Evolutionary conservation across 1,140 invertebrate species (phyloP), one percentile per base, ranked within the genome.

Genomic region (Solenopsis fugax): DNA sequence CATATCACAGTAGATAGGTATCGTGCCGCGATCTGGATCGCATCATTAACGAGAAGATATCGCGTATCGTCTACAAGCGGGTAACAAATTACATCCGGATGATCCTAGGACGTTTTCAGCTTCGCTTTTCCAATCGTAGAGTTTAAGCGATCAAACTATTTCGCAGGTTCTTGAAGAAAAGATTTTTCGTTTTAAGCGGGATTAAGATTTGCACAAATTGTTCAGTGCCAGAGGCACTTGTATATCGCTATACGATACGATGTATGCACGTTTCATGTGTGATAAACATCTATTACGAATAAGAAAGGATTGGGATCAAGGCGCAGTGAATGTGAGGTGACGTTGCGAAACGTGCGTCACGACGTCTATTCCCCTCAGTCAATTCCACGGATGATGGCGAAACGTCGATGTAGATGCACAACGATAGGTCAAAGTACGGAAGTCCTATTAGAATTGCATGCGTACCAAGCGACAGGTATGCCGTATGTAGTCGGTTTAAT

Each of bases 341-440:
- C 67, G 54, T 82, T 60, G 69, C 69, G 80, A 75, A 62, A 75
- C 54, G 54, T 50, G 69, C 54, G 69, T 73, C 24, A 34, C 12
- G 13, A 48, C 24, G 12, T 13, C 41, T 34, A 34, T 60, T 75
- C 45, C 41, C 41, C 29, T 50, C 41, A 56, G 67, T 41, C 29
- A 52, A 84, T 73, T 18, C 69, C 69, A 54, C 24, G 41, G 41
- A 75, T 37, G 67, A 60, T 60, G 80, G 67, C 13, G 67, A 82
- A 82, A 71, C 50, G 34, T 50, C 71, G 29, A 75, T 48, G 54
- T n/a, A 56, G 29, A 48, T 45, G 21, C 69, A 77, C 12, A 78
- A 88, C 78, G 89, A 86, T 64, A 84, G 89, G 89, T 91, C 89
- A 91, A 90, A 91, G 89, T 65, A 91, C 89, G 78, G 87, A 64